A percentile compares a stretch with the other conserved stretches of the same genome.
Conservation (phyloP, 2,113 vertebrate species). For the Phoxinus phoxinus region DNA sequence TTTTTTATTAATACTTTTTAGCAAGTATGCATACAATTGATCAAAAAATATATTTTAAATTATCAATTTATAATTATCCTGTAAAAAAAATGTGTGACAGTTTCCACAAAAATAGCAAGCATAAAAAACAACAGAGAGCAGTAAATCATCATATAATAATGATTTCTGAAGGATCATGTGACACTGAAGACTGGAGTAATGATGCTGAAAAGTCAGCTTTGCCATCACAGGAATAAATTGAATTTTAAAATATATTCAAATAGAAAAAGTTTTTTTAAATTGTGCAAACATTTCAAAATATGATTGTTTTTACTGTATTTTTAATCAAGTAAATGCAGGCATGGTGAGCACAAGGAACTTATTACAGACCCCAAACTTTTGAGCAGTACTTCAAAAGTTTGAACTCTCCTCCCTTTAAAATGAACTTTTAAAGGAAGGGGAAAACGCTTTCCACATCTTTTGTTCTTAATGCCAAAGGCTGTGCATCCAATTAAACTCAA, state of each 20-base stretch:
- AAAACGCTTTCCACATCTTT: neutral
- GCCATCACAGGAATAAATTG: neutral
- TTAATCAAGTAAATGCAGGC: neutral
- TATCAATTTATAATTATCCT: too few species aligned
- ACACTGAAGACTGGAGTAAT: neutral
- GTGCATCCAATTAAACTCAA: neutral
- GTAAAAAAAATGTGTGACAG: neutral
- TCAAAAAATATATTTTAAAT: neutral
- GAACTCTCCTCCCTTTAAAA: too few species aligned
- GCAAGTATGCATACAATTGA: too few species aligned
- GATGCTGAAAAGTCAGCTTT: neutral
- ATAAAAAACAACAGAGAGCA: neutral
- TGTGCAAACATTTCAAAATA: neutral
- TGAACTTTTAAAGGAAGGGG: neutral
- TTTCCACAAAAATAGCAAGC: neutral
- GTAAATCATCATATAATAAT: neutral
- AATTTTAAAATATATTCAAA: neutral
- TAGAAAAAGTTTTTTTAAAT: neutral
- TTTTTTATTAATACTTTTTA: too few species aligned
- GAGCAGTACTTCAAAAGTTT: neutral
- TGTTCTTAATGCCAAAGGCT: conserved; percentile 3
- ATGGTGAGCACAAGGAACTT: neutral
- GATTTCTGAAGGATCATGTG: neutral
- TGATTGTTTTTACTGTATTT: neutral
- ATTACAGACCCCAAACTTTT: neutral